phyloP scores from a whole-genome alignment of 2,888 invertebrate genomes.

The Phania funesta region DNA sequence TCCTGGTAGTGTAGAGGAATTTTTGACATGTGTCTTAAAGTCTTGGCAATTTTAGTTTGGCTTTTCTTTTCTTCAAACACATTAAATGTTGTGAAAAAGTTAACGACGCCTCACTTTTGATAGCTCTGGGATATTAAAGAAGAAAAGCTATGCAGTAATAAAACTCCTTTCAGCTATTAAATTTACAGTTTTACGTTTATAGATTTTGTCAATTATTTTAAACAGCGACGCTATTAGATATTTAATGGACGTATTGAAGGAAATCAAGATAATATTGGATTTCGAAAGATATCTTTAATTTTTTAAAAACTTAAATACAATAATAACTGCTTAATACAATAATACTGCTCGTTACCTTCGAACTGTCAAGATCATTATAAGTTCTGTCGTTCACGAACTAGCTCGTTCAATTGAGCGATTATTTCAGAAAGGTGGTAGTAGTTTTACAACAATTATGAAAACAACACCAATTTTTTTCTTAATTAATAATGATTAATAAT shows the following conservation, averaged over 20 bases:
- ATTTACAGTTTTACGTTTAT: background rate
- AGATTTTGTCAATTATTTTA: background rate
- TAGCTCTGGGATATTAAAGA: constrained; percentile 13
- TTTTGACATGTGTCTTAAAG: constrained; percentile 53
- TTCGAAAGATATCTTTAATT: too few relatives aligned
- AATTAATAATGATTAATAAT: too few relatives aligned
- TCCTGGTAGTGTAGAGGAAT: constrained; percentile 47
- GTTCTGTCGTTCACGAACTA: too few relatives aligned
- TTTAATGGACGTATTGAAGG: background rate
- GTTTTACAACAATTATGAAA: too few relatives aligned
- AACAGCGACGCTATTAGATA: background rate
- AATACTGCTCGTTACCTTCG: too few relatives aligned
- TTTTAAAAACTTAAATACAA: too few relatives aligned
- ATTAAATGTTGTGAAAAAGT: constrained; percentile 1
- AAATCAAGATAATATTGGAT: too few relatives aligned
- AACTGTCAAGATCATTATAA: too few relatives aligned
- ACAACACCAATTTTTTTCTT: too few relatives aligned
- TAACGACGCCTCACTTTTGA: constrained; percentile 21
- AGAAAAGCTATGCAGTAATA: background rate
- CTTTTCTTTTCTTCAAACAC: background rate
- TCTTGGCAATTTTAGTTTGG: background rate
- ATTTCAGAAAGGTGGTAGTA: too few relatives aligned
- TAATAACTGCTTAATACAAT: too few relatives aligned
- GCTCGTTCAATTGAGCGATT: too few relatives aligned
- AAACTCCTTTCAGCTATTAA: background rate